A percentile compares a stretch with the other conserved stretches of the same genome.
phyloP scores from a whole-genome alignment of 2,113 vertebrate species.

The Alosa alosa region DNA sequence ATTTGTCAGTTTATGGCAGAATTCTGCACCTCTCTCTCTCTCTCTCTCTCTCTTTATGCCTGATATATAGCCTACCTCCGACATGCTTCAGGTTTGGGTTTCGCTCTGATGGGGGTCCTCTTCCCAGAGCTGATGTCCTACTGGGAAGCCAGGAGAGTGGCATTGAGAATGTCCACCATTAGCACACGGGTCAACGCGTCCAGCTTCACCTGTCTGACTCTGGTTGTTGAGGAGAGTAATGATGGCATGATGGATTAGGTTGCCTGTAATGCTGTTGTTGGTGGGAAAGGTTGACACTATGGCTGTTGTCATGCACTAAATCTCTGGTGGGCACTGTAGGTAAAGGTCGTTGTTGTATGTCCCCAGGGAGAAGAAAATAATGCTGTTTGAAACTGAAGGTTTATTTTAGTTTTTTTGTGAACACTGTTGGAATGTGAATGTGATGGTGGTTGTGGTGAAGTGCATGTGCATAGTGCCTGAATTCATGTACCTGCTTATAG shows the following conservation, averaged over 20 bases:
- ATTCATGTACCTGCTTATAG: no score
- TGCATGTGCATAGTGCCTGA: no score
- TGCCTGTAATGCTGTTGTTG: not conserved
- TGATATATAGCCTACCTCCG: not conserved
- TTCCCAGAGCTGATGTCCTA: not conserved
- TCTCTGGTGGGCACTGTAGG: no score
- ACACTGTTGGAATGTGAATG: no score
- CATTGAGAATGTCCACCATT: not conserved
- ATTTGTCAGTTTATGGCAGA: not conserved
- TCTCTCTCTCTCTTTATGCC: not conserved
- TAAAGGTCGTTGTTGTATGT: no score
- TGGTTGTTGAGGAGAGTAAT: not conserved
- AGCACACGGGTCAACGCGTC: not conserved
- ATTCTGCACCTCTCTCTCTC: not conserved
- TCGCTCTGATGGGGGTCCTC: not conserved
- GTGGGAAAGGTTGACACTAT: not conserved
- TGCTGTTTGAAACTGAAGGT: no score
- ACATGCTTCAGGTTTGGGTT: not conserved
- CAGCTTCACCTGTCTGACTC: not conserved
- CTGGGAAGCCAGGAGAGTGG: not conserved
- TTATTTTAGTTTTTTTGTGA: no score
- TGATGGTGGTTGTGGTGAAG: no score
- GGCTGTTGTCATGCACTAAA: no score
- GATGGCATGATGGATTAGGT: not conserved
- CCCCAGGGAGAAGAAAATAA: no score